These are phyloP conservation scores for Nothura maculosa DNA, from an alignment of 2,797 vertebrate genomes.

Conservation along the genomic window DNA sequence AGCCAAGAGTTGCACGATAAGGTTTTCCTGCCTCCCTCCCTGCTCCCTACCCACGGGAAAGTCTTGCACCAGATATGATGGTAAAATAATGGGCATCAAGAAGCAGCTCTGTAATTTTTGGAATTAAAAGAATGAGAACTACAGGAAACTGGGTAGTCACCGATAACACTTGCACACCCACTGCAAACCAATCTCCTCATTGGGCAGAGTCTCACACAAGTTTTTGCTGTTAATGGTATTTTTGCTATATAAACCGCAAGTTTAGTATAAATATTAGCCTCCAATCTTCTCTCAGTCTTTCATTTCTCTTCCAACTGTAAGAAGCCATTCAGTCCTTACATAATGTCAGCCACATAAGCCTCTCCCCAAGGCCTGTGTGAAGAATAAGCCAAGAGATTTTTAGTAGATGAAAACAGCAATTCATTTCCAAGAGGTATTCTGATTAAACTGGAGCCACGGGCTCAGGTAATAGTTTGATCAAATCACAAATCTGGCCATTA, in stretches of 20 bases:
- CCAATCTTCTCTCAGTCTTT: neutral
- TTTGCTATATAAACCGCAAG: neutral
- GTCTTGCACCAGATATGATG: neutral
- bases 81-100: neutral
- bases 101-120: neutral
- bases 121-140: neutral
- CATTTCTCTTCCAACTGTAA: neutral
- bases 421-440: neutral
- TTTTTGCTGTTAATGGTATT: neutral
- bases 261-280: neutral
- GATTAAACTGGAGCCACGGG: neutral
- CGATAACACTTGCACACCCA: neutral
- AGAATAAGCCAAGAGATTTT: neutral
- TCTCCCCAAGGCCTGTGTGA: neutral
- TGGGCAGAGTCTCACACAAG: neutral
- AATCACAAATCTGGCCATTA: neutral
- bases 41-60: neutral
- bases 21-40: neutral
- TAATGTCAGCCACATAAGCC: slow-evolving; percentile 31
- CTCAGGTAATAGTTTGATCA: slow-evolving; percentile 13
- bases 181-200: neutral
- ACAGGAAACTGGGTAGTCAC: neutral
- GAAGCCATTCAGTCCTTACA: slow-evolving; percentile 22
- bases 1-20: neutral
- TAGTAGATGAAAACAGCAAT: neutral